Evolutionary conservation across 2,797 vertebrate genomes (phyloP), one percentile per base, ranked within the genome.

Genomic region (Esox masquinongy): DNA sequence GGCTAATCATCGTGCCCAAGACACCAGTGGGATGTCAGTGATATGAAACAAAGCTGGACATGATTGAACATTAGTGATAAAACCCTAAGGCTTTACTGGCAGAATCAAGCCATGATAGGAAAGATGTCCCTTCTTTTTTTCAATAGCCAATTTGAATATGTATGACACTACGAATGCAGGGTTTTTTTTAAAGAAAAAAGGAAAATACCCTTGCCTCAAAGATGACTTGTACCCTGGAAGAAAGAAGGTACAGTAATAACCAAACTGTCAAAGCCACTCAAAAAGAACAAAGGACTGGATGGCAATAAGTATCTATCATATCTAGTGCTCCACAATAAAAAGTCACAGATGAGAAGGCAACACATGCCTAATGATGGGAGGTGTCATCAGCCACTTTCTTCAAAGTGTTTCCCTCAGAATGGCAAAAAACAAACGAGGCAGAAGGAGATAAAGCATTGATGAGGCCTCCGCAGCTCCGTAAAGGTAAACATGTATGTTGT

Each of bases 1-100:
- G 93, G 93, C 93, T 94, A 95, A 95, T 95, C 95, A 94, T 95
- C 94, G 92, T 94, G 90, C 90, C 86, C 90, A 71, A 24, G 63
- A 77, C 63, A 71, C 70, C 39, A 43, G 49, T 69, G 61, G 39
- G 71, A 76, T 79, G 67, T 74, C 74, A 81, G 70, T 74, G 76
- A 83, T 79, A 81, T 75, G 59, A 76, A 50, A 49, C 31, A 47
- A 68, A 73, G 66, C 66, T 61, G 76, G 16, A 11, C 64, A 47
- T 73, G 56, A 67, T 72, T 77, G 66, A 64, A 69, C 47, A 51
- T n/a, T 73, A 80, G 72, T n/a, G 17, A 36, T 73, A 17, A 66
- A 66, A 66, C 63, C 63, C 63, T 34, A 17, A 66, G 63, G 63
- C 63, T 16, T 31, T 66, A 31, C 16, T 34, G 63, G 63, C 63